A percentile compares a stretch with the other conserved stretches of the same genome.
phyloP scores from a whole-genome alignment of 2,113 vertebrate species.

The Falco punctatus region DNA sequence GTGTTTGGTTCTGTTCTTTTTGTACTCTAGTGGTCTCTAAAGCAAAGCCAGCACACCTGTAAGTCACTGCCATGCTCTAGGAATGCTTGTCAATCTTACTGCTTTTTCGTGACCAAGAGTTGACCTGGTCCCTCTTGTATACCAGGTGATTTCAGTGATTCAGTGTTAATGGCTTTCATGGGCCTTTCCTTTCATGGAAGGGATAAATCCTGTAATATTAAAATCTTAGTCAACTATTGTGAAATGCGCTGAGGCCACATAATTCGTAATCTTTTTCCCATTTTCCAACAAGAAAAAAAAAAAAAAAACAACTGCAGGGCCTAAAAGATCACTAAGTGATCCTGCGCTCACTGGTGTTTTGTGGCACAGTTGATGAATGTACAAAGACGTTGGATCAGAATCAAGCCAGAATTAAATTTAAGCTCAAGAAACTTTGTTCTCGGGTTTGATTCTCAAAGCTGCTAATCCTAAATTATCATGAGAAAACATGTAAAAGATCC shows the following conservation, averaged over 20 bases:
- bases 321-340: not conserved
- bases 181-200: not conserved
- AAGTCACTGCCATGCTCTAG: not conserved
- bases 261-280: not conserved
- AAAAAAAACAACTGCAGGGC: not conserved
- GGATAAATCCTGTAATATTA: not conserved
- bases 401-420: constrained; percentile 57
- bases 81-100: not conserved
- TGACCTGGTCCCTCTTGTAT: not conserved
- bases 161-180: not conserved
- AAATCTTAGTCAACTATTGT: not conserved
- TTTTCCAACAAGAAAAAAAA: not conserved
- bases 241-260: not conserved
- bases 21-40: not conserved
- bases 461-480: constrained; percentile 69
- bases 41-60: not conserved
- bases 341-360: not conserved
- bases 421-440: constrained; percentile 40
- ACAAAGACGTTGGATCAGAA: constrained; percentile 46
- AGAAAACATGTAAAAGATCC: constrained; percentile 19
- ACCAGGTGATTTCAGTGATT: not conserved
- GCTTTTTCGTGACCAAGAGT: not conserved
- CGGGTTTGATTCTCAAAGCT: constrained; percentile 47
- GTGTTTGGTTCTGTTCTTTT: not conserved
- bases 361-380: not conserved